phyloP scores from a whole-genome alignment of 2,113 vertebrate species.

The Rhombomys opimus region DNA sequence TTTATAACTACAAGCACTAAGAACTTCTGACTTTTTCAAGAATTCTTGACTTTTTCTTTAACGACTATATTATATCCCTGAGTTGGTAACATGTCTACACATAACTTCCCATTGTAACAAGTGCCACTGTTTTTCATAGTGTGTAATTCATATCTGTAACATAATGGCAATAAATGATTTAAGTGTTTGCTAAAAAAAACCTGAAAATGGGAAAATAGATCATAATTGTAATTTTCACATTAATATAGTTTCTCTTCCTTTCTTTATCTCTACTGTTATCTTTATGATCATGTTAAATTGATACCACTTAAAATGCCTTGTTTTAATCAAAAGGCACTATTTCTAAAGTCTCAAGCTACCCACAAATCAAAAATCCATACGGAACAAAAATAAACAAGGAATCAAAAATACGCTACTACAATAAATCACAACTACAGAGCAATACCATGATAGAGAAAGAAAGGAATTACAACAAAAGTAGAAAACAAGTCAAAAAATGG shows the following conservation, averaged over 20 bases:
- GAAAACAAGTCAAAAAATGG: not conserved
- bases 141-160: constrained; percentile 62
- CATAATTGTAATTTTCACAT: not conserved
- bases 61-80: not conserved
- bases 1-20: not conserved
- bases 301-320: not conserved
- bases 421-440: not conserved
- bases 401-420: not conserved
- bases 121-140: constrained; percentile 58
- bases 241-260: not conserved
- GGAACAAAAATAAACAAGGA: not conserved
- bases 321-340: not conserved
- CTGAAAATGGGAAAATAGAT: not conserved
- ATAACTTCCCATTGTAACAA: constrained; percentile 66
- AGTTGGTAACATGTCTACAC: not conserved
- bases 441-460: not conserved
- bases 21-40: not conserved
- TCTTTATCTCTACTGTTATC: not conserved
- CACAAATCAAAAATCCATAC: not conserved
- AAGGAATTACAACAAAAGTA: not conserved
- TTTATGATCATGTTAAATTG: not conserved
- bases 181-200: constrained; percentile 15
- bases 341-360: not conserved
- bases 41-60: not conserved
- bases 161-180: constrained; percentile 85